Evolutionary conservation across 2,888 invertebrate genomes (phyloP).

Genomic region (Drosophila borborema): DNA sequence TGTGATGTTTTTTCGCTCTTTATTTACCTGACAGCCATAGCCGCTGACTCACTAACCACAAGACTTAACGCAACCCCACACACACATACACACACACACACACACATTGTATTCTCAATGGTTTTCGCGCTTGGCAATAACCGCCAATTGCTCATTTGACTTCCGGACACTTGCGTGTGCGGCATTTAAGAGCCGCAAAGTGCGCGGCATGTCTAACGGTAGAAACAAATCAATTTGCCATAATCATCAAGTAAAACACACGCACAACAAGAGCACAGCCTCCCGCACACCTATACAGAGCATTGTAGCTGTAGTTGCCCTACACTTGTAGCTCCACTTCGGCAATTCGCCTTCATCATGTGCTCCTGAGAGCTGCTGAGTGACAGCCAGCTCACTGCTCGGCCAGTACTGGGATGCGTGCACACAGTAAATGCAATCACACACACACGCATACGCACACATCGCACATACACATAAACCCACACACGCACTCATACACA

Average conservation of each 20-base stretch:
- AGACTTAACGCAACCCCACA: constrained; percentile 8
- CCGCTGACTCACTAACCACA: constrained; percentile 10
- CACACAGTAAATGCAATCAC: constrained; percentile 56
- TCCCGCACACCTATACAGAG: neutral
- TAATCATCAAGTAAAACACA: constrained; percentile 59
- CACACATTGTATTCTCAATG: constrained; percentile 9
- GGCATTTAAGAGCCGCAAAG: constrained; percentile 73
- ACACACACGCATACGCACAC: constrained; percentile 23
- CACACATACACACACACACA: constrained; percentile 3
- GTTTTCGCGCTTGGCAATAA: constrained; percentile 31
- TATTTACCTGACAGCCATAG: constrained; percentile 7
- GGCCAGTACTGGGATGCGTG: constrained; percentile 34
- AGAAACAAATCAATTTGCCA: constrained; percentile 76
- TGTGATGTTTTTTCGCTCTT: neutral
- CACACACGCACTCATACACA: neutral
- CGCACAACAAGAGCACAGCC: constrained; percentile 10
- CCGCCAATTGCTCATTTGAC: constrained; percentile 68
- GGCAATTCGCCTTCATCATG: constrained; percentile 6
- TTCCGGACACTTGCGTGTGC: constrained; percentile 53
- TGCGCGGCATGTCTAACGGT: constrained; percentile 51
- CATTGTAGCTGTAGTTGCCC: neutral
- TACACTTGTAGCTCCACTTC: constrained; percentile 7
- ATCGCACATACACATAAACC: constrained; percentile 15
- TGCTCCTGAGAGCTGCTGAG: constrained; percentile 20
- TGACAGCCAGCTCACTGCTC: constrained; percentile 37